A percentile compares a stretch with the other conserved stretches of the same genome.
These are phyloP conservation scores for Poeciliopsis retropinna DNA, from an alignment of 2,113 vertebrate species.

Conservation along the genomic window DNA sequence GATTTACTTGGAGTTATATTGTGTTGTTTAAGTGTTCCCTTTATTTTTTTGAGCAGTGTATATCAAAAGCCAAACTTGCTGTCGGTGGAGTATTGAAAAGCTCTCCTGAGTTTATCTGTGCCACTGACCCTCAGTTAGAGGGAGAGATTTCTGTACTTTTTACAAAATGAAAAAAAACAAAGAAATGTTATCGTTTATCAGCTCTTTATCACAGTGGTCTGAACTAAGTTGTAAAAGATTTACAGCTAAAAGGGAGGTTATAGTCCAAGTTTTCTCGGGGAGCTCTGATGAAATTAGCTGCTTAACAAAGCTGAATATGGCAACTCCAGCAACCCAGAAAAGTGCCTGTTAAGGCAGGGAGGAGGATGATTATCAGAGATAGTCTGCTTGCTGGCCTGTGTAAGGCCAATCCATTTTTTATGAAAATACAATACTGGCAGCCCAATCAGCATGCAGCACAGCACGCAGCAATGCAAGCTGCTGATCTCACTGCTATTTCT, in stretches of 20 bases:
- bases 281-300: neutral
- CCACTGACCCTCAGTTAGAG: neutral
- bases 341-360: slow-evolving; percentile 21
- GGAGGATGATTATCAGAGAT: slow-evolving; percentile 36
- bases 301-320: neutral
- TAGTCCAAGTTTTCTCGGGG: neutral
- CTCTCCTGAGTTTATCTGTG: neutral
- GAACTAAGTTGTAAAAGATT: neutral
- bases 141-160: neutral
- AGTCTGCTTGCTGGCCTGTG: slow-evolving; percentile 39
- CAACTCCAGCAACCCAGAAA: slow-evolving; percentile 12
- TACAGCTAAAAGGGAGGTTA: neutral
- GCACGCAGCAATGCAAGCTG: slow-evolving; percentile 48
- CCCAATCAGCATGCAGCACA: slow-evolving; percentile 72
- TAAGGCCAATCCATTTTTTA: slow-evolving; percentile 65
- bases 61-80: neutral
- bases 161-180: neutral
- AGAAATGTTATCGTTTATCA: too few species aligned
- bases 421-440: slow-evolving; percentile 64
- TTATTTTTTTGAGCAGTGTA: too few species aligned
- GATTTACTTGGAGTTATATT: too few species aligned
- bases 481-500: slow-evolving; percentile 70
- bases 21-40: too few species aligned
- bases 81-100: neutral
- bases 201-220: too few species aligned